These are phyloP conservation scores for Lepidurus couesii DNA, from an alignment of 1,140 invertebrate species.

Conservation along the genomic window DNA sequence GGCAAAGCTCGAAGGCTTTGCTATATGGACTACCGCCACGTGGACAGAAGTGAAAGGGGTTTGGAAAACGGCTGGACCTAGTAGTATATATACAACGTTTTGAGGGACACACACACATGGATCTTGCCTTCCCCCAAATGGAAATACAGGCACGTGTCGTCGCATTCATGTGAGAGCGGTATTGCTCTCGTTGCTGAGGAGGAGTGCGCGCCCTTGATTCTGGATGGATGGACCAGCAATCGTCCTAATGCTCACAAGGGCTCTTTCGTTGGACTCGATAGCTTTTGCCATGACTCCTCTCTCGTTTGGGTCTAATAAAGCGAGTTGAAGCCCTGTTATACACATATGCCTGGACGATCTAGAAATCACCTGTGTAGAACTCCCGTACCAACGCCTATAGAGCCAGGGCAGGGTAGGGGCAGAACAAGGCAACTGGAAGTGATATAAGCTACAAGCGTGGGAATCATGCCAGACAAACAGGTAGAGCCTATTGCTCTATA, in stretches of 20 bases:
- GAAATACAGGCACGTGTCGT: constrained; percentile 3
- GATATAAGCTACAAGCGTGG: too few species aligned
- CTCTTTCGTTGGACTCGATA: not conserved
- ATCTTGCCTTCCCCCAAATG: not conserved
- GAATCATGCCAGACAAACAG: too few species aligned
- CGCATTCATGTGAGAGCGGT: constrained; percentile 15
- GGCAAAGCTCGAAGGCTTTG: not conserved
- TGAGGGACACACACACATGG: not conserved
- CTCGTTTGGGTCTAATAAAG: not conserved
- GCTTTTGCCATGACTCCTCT: not conserved
- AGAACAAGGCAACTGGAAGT: too few species aligned
- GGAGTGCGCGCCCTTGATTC: not conserved
- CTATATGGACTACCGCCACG: not conserved
- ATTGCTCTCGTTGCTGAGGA: constrained; percentile 17
- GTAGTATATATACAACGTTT: not conserved
- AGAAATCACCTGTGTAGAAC: too few species aligned
- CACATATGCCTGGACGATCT: not conserved
- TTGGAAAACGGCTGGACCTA: not conserved
- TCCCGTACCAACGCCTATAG: too few species aligned
- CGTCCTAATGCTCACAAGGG: not conserved
- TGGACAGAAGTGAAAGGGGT: not conserved
- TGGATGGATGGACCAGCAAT: not conserved
- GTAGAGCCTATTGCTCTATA: too few species aligned
- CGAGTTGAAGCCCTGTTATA: not conserved
- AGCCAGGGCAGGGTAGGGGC: too few species aligned